phyloP scores from a whole-genome alignment of 2,113 vertebrate genomes.

The Oreochromis aureus region DNA sequence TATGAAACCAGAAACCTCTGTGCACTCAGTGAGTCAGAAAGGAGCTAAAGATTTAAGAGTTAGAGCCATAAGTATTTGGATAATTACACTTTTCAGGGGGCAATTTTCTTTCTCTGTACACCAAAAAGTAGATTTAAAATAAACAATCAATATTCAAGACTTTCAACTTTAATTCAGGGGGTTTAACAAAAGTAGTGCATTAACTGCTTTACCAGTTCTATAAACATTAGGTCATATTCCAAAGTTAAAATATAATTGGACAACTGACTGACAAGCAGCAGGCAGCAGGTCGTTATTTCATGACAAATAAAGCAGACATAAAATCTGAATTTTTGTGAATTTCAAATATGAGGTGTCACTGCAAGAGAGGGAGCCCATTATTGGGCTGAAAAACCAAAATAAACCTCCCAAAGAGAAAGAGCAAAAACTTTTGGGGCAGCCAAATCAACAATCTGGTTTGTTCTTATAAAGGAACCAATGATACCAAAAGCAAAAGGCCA shows the following conservation, averaged over 20 bases:
- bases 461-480: neutral
- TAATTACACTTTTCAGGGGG: neutral
- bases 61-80: neutral
- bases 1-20: neutral
- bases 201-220: neutral
- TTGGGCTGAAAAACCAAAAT: too few relatives aligned
- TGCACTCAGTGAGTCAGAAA: neutral
- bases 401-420: too few relatives aligned
- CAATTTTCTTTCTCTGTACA: neutral
- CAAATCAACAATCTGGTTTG: too few relatives aligned
- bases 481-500: neutral
- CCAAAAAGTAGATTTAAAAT: neutral
- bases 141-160: neutral
- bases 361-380: too few relatives aligned
- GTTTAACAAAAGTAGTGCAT: neutral
- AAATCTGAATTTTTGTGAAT: neutral
- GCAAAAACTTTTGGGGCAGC: too few relatives aligned
- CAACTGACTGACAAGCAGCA: neutral
- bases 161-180: neutral
- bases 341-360: neutral
- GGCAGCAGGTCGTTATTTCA: neutral
- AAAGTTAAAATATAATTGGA: neutral
- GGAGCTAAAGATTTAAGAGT: neutral
- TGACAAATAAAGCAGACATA: neutral
- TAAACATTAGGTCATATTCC: neutral